Base-by-base conservation (phyloP, 2,113 vertebrate species). In the Suricata suricatta region DNA sequence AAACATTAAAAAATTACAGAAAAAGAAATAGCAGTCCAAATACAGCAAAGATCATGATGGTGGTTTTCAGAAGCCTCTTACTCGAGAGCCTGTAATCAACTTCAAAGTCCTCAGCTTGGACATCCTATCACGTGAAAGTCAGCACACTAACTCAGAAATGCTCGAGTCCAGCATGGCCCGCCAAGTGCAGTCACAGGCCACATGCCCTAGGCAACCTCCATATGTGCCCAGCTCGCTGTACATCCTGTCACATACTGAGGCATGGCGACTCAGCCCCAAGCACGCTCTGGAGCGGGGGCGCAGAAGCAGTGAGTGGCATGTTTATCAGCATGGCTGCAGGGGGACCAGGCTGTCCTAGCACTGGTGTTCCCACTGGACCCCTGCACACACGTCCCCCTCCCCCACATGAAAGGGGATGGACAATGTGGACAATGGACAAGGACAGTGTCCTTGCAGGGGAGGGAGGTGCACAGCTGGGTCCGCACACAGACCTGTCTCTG, bases 171-270 rank as follows among this genome's bases (percentile, higher is more conserved):
- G 15, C 0, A 1, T 2, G 13, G 25, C 1, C 83, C 29, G 76
- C 84, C 38, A 6, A 2, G 5, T 41, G 64, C 33, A 19, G 57
- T 27, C 41, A 9, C 19, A 74, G 57, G 74, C 47, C 74, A 38
- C 29, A 3, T 14, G 5, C 15, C 41, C 7, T 4, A 3, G 38
- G 38, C 0, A 1, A 60, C 44, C 19, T 29, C 41, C 31, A 10
- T 2, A 35, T 60, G 15, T 33, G 21, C 64, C 50, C 12, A 1
- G 83, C 29, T 38, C 66, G 27, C 19, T 0, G 1, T 2, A n/a
- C 9, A 17, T 69, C 5, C 69, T 23, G 19, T 16, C 44, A 12
- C 57, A 72, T 47, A n/a, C 83, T 38, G n/a, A 84, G 47, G 15
- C 33, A 31, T n/a, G 27, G 74, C 19, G 52, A n/a, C 69, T 31